A percentile compares a stretch with the other conserved stretches of the same genome.
These are phyloP conservation scores for Paramacrobiotus metropolitanus DNA, from an alignment of 1,140 invertebrate genomes.

Conservation along the genomic window DNA sequence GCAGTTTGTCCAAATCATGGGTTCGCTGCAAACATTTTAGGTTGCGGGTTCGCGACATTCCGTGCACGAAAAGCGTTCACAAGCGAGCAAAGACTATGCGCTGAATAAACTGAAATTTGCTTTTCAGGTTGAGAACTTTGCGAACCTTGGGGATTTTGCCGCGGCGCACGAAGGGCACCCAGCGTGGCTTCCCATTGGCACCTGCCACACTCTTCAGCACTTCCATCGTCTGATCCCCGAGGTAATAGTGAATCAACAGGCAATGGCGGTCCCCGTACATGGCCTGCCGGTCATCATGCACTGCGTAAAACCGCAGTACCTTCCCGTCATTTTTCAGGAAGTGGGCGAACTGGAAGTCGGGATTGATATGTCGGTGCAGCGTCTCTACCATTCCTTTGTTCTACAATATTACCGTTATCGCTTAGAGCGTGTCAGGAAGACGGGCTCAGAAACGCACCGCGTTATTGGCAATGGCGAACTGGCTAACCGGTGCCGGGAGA, in stretches of 20 bases:
- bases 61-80: too few relatives aligned
- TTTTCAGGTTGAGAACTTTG: too few relatives aligned
- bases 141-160: neutral
- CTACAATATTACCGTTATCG: too few relatives aligned
- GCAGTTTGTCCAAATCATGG: neutral
- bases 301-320: conserved; percentile 46
- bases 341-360: conserved; percentile 14
- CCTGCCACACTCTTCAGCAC: conserved; percentile 39
- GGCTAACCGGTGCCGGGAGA: neutral
- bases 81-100: too few relatives aligned
- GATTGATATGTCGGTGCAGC: neutral
- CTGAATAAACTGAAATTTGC: too few relatives aligned
- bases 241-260: conserved; percentile 40
- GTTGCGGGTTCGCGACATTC: too few relatives aligned
- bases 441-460: conserved; percentile 12
- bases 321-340: conserved; percentile 46
- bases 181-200: neutral
- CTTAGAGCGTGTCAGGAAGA: neutral
- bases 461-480: conserved; percentile 19
- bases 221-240: conserved; percentile 51
- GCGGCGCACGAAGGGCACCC: neutral
- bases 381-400: neutral
- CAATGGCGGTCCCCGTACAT: conserved; percentile 40
- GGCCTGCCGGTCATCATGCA: conserved; percentile 46
- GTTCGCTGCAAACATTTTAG: neutral